Percentiles rank a stretch among this genome's conserved stretches.
Conservation (phyloP, 1,140 invertebrate species). For the Copidosoma floridanum region DNA sequence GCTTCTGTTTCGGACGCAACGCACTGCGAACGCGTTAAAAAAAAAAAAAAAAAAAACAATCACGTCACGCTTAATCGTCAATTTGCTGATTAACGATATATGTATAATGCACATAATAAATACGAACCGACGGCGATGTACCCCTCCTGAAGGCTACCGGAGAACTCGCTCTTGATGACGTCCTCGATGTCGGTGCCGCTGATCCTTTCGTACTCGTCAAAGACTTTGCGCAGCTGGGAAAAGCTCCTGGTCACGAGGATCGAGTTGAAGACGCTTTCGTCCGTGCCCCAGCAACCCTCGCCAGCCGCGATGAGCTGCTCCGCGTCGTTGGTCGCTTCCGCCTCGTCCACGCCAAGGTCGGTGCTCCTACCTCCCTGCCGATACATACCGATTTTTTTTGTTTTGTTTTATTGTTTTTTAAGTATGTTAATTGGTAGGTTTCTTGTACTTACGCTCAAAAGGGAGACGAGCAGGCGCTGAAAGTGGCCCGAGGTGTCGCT, state of each 20-base stretch:
- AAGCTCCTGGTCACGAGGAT: conserved; percentile 77
- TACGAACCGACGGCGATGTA: conserved; percentile 80
- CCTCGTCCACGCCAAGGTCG: conserved; percentile 62
- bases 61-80: no score
- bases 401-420: no score
- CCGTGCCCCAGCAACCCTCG: conserved; percentile 81
- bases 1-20: conserved; percentile 79
- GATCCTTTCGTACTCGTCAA: conserved; percentile 74
- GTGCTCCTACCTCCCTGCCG: conserved; percentile 56
- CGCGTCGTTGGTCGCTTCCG: conserved; percentile 68
- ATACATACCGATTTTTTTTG: not conserved
- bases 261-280: conserved; percentile 83
- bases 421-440: not conserved
- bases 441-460: conserved; percentile 63
- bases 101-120: conserved; percentile 2
- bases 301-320: conserved; percentile 70
- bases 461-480: conserved; percentile 75
- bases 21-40: no score
- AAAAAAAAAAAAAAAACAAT: no score
- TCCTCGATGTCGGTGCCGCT: conserved; percentile 79
- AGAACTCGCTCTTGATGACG: conserved; percentile 86
- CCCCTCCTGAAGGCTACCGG: conserved; percentile 80
- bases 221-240: conserved; percentile 78
- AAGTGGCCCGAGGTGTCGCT: conserved; percentile 88
- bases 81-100: not conserved